These are phyloP conservation scores for Maylandia zebra DNA, from an alignment of 2,113 vertebrate species.

Conservation along the genomic window DNA sequence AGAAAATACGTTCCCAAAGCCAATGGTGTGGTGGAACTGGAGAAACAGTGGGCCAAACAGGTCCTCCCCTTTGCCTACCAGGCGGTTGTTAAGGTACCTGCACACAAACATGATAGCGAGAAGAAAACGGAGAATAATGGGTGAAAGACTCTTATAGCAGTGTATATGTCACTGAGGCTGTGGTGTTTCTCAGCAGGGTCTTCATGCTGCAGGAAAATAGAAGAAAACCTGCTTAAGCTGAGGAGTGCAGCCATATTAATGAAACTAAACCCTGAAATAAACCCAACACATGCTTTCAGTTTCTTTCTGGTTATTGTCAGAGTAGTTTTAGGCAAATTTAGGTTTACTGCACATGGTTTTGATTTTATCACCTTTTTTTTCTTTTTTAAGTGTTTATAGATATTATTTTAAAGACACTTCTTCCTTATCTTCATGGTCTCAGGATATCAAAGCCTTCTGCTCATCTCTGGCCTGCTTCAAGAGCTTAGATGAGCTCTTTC, in stretches of 20 bases:
- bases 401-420: neutral
- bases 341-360: neutral
- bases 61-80: conserved; percentile 87
- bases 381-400: neutral
- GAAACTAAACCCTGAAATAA: neutral
- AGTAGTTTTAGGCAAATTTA: neutral
- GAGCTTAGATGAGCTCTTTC: conserved; percentile 89
- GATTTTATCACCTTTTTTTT: neutral
- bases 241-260: neutral
- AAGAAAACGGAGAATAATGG: neutral
- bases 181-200: neutral
- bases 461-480: conserved; percentile 78
- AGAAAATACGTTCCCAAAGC: conserved; percentile 84
- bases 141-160: neutral
- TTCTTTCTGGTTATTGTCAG: neutral
- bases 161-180: rapidly evolving
- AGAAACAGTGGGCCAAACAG: conserved; percentile 98
- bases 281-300: neutral
- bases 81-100: conserved; percentile 83
- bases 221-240: neutral
- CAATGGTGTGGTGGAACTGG: conserved; percentile 84
- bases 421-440: neutral
- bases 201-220: neutral
- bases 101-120: neutral
- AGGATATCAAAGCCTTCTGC: conserved; percentile 91